Base-by-base conservation (phyloP, 2,113 vertebrate genomes). In the Brevimyrus niger region DNA sequence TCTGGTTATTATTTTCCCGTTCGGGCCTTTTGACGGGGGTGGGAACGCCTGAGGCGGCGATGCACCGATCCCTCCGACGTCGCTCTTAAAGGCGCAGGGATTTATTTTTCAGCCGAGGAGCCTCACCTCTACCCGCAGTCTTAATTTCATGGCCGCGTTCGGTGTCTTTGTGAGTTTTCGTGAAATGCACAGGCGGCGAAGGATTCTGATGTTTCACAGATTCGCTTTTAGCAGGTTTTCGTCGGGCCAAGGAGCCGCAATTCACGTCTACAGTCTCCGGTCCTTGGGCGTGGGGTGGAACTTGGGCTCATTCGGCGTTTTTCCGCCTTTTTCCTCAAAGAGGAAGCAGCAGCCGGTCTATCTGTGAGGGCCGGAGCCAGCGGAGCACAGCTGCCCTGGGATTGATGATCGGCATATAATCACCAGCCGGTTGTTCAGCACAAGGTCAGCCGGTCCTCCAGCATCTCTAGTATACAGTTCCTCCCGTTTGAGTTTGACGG, bases 1-100 rank as follows among this genome's bases (percentile, higher is more conserved):
- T 87, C 85, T 87, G 85, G 50, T 87, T 87, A 86, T 87, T 87
- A 87, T 87, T 87, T 55, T 87, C 48, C 50, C 38, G 27, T 55
- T 87, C 6, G 4, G 48, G 11, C 48, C 48, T 55, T 53, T 87
- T 87, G 85, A 87, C 38, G 85, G n/a, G 50, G 47, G 85, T 15
- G 50, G 85, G 85, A 87, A 87, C 2, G 85, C 50, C 85, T 38
- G 31, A 0, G 17, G 85, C 48, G 0, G 10, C 4, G 31, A 38
- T 50, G 50, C 11, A 19, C 13, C 48, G 1, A 7, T 9, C 47
- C 31, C 31, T 55, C 85, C 6, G 17, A 53, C 27, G 27, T 55
- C 50, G 55, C 48, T 51, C 50, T 87, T 87, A 86, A 86, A 86
- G 83, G 47, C 13, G 10, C 83, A 86, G 83, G n/a, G 44, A 48